These are phyloP conservation scores for Watsonalla cultraria DNA, from an alignment of 2,888 invertebrate genomes.

Conservation along the genomic window DNA sequence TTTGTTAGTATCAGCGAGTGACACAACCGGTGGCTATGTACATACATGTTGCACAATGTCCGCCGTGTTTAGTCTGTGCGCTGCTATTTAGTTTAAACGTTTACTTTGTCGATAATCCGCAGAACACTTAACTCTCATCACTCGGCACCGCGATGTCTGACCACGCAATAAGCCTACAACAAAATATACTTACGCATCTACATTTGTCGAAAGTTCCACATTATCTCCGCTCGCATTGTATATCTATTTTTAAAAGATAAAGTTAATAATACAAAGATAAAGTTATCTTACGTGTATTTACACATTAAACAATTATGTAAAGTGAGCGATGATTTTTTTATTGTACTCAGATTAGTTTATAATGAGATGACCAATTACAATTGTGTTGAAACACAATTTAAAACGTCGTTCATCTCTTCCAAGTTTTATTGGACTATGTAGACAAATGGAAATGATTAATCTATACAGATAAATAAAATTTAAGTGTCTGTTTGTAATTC, in stretches of 20 bases:
- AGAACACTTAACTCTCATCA: constrained; percentile 28
- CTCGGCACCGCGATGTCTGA: constrained; percentile 41
- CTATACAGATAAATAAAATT: no score
- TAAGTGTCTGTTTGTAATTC: no score
- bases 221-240: neutral
- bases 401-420: no score
- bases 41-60: constrained; percentile 23
- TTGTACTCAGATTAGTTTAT: neutral
- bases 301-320: neutral
- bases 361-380: neutral
- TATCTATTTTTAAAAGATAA: neutral
- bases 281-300: neutral
- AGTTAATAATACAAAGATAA: neutral
- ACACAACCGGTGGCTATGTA: constrained; percentile 9
- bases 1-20: constrained; percentile 12
- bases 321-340: neutral
- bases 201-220: neutral
- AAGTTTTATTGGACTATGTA: no score
- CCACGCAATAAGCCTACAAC: constrained; percentile 22
- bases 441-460: no score
- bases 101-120: constrained; percentile 36
- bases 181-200: constrained; percentile 14
- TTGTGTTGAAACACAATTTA: no score
- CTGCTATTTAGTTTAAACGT: constrained; percentile 30
- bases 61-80: constrained; percentile 35